Conservation (phyloP, 2,888 invertebrate genomes). For the Xestia c-nigrum region DNA sequence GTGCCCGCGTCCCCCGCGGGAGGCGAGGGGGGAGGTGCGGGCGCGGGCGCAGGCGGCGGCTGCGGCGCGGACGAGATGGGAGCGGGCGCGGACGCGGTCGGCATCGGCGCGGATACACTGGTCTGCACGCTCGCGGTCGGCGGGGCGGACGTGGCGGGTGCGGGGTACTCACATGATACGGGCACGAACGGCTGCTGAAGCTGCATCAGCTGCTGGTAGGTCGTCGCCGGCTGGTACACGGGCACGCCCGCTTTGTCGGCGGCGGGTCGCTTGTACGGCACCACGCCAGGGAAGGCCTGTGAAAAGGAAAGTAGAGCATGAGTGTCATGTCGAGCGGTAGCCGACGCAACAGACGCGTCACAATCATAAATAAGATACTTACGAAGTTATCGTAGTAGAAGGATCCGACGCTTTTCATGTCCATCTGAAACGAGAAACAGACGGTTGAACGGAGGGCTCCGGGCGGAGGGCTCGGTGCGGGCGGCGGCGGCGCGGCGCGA, state of each 20-base stretch:
- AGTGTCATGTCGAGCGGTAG: constrained; percentile 20
- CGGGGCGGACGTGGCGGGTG: constrained; percentile 92
- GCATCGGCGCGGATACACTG: constrained; percentile 74
- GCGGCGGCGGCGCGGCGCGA: constrained; percentile 80
- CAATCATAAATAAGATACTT: constrained; percentile 90
- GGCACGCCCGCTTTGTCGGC: constrained; percentile 99
- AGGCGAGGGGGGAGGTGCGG: constrained; percentile 73
- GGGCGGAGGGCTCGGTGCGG: constrained; percentile 71
- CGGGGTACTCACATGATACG: constrained; percentile 99
- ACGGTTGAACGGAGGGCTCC: constrained; percentile 81
- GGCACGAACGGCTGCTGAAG: constrained; percentile 99
- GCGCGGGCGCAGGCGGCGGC: constrained; percentile 89
- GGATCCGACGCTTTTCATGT: constrained; percentile 98
- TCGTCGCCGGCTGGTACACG: constrained; percentile 98
- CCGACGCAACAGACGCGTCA: constrained; percentile 18
- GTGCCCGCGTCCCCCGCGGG: constrained; percentile 71
- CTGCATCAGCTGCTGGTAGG: constrained; percentile 98
- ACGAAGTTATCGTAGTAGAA: constrained; percentile 99
- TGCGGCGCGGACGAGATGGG: constrained; percentile 72
- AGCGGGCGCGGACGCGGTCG: constrained; percentile 84
- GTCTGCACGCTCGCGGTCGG: constrained; percentile 91
- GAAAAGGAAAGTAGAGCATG: constrained; percentile 58
- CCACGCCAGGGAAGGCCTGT: constrained; percentile 98
- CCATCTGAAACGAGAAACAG: constrained; percentile 95
- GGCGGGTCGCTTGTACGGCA: constrained; percentile 98